Conservation (phyloP, 2,113 vertebrate species). For the Nesogale talazaci region DNA sequence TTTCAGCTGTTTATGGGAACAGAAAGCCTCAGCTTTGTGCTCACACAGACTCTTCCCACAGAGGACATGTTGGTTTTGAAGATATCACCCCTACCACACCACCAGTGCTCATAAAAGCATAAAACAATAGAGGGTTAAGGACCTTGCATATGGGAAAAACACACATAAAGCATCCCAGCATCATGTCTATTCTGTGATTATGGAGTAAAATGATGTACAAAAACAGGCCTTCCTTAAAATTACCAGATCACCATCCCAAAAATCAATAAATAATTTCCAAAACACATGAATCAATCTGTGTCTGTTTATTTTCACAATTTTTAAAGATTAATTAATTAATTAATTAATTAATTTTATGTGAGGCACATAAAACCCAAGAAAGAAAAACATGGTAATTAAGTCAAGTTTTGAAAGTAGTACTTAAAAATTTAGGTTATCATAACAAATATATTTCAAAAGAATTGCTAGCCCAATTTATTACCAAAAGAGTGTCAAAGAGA, state of each 20-base stretch:
- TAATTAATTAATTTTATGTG: no score
- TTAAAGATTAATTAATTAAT: no score
- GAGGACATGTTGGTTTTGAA: no score
- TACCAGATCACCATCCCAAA: background rate
- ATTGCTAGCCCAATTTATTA: background rate
- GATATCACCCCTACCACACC: no score
- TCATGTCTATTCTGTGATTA: background rate
- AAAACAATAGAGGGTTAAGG: background rate
- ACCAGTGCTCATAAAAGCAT: no score
- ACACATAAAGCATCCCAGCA: constrained; percentile 9
- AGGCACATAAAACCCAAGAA: background rate
- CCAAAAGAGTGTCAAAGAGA: constrained; percentile 34
- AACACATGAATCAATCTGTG: background rate
- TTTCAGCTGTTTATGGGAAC: no score
- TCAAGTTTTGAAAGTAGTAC: constrained; percentile 2
- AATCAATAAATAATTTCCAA: background rate
- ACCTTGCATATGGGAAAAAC: background rate
- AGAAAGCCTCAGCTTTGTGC: no score
- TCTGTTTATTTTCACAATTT: background rate
- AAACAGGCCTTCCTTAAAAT: constrained; percentile 24
- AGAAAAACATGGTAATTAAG: constrained; percentile 3
- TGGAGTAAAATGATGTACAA: background rate
- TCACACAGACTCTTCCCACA: no score
- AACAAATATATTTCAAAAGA: constrained; percentile 34
- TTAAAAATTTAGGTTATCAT: background rate